Evolutionary conservation across 1,140 invertebrate species (phyloP).

Genomic region (Bombus waltoni): DNA sequence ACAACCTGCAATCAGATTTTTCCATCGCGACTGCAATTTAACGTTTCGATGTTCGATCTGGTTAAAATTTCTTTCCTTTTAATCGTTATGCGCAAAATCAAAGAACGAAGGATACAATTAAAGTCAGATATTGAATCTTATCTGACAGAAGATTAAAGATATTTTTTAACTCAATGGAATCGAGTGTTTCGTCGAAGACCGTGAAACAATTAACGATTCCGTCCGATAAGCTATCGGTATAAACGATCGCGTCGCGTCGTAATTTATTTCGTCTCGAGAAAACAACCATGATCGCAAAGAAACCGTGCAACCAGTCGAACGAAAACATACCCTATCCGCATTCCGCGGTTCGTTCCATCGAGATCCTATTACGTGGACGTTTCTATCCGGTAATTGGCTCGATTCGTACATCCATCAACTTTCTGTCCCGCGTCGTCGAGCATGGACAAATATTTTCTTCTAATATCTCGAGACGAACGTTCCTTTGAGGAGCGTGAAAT

Average conservation of each 20-base stretch:
- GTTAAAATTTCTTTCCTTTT: too few relatives aligned
- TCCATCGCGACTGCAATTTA: too few relatives aligned
- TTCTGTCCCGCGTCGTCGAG: neutral
- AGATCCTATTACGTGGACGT: neutral
- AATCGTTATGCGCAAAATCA: too few relatives aligned
- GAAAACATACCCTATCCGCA: neutral
- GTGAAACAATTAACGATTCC: neutral
- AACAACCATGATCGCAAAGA: neutral
- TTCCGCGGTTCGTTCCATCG: neutral
- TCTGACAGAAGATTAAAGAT: neutral
- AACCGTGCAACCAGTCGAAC: neutral
- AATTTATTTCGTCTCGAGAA: neutral
- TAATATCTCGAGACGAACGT: slow-evolving; percentile 25
- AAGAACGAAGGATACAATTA: neutral
- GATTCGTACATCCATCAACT: neutral
- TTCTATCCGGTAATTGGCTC: slow-evolving; percentile 26
- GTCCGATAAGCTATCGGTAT: neutral
- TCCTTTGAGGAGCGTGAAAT: slow-evolving; percentile 56
- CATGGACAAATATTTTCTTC: slow-evolving; percentile 46
- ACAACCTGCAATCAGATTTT: too few relatives aligned
- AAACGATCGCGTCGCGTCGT: neutral
- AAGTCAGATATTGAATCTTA: neutral
- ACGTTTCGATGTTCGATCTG: too few relatives aligned
- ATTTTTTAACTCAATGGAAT: neutral
- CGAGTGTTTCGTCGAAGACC: neutral